Evolutionary conservation across 1,140 invertebrate species (phyloP), one percentile per base, ranked within the genome.

Genomic region (Psilanteris sp.): DNA sequence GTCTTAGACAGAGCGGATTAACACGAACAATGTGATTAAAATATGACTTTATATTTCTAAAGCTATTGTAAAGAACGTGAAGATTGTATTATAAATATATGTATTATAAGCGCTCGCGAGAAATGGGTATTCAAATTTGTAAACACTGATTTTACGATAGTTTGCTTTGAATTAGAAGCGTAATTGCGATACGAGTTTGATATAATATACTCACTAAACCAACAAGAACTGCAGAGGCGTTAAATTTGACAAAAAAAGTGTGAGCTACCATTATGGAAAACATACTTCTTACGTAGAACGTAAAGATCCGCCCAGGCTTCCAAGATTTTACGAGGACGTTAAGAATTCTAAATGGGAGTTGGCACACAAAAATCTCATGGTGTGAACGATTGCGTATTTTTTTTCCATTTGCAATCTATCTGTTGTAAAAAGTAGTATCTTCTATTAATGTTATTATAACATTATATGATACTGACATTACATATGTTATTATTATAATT

Each of bases 371-470:
- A 62, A 62, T 71, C 32, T 36, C 9, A 5, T 18, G n/a, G 15
- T 7, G 59, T 9, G 18, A 43, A 36, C 29, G 24, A 18, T 41
- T 20, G 24, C 13, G 1, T 9, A 3, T 46, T 50, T 26, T 54
- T 62, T 20, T 1, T n/a, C n/a, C 37, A 37, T 57, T 32, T 11
- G 50, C 44, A 34, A 54, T 71, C 46, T 36, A 71, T 61, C 55
- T 61, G 31, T 14, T 11, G 67, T 46, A 71, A 71, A 62, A 62
- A 71, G 48, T 46, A 26, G 7, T 16, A 34, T 34, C 37, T n/a
- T 6, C 59, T 37, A 61, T 74, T 74, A 52, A 52, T 74, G 66
- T 74, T 74, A 74, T 22, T 34, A 43, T 8, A 15, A 18, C 50
- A 26, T 54, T 61, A 59, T 43, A n/a, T n/a, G n/a, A n/a, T n/a